These are phyloP conservation scores for Corythucha ciliata DNA, from an alignment of 2,888 invertebrate species.

Conservation along the genomic window DNA sequence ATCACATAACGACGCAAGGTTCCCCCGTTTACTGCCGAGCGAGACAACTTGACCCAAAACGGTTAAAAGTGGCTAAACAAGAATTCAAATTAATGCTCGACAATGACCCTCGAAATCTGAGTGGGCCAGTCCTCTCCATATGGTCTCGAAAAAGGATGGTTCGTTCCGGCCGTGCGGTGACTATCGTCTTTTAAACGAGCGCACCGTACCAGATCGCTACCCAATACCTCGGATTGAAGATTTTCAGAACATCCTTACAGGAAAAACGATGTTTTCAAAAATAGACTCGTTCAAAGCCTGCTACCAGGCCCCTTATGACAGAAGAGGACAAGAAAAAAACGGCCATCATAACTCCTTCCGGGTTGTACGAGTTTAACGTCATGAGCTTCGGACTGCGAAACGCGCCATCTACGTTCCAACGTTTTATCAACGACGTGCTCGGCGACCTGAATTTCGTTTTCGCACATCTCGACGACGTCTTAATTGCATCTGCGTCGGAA, in stretches of 20 bases:
- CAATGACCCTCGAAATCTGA: constrained; percentile 36
- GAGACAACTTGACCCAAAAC: constrained; percentile 37
- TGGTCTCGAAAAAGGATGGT: constrained; percentile 25
- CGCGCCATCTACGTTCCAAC: constrained; percentile 34
- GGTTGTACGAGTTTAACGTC: constrained; percentile 6
- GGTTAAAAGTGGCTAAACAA: constrained; percentile 33
- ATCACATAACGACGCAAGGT: constrained; percentile 36
- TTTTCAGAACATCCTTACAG: constrained; percentile 32
- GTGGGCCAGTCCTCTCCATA: constrained; percentile 36
- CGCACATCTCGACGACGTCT: too few relatives aligned
- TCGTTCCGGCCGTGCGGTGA: constrained; percentile 40
- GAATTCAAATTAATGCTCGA: constrained; percentile 38
- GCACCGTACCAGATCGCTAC: constrained; percentile 39
- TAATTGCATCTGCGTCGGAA: constrained; percentile 22
- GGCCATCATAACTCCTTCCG: constrained; percentile 30
- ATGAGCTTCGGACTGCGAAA: constrained; percentile 28
- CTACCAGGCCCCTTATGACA: constrained; percentile 12
- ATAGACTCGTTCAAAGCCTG: constrained; percentile 20
- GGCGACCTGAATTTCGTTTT: too few relatives aligned
- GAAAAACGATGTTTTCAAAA: constrained; percentile 23
- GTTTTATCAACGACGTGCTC: constrained; percentile 32
- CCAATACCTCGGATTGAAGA: constrained; percentile 39
- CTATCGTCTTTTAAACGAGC: constrained; percentile 39
- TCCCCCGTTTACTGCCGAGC: constrained; percentile 36
- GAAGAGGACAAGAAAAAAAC: constrained; percentile 12